These are phyloP conservation scores for Uropetala carovei DNA, from an alignment of 2,888 invertebrate species.

Conservation along the genomic window DNA sequence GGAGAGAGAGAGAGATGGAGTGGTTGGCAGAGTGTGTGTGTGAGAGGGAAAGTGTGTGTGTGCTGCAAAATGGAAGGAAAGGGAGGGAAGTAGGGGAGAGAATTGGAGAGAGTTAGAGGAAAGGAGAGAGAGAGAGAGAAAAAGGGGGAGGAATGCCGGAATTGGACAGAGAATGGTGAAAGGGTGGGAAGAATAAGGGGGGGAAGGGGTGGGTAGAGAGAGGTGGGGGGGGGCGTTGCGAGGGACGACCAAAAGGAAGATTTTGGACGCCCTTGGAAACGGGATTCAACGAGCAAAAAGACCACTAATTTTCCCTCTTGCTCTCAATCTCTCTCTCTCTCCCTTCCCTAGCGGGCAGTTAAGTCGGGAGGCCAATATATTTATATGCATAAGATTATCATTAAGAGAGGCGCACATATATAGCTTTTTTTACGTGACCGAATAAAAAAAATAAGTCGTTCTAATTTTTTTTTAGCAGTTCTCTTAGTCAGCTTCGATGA, in stretches of 20 bases:
- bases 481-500: neutral
- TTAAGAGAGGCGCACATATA: neutral
- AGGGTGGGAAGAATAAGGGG: neutral
- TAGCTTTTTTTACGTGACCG: neutral
- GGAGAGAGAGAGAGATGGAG: neutral
- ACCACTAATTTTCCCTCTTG: conserved; percentile 51
- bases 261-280: conserved; percentile 29
- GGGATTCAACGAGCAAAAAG: conserved; percentile 36
- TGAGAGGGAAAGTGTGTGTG: neutral
- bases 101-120: neutral
- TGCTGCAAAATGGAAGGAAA: neutral
- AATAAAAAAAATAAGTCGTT: neutral
- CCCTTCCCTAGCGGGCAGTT: conserved; percentile 41
- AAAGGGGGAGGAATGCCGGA: neutral
- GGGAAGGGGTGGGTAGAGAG: neutral
- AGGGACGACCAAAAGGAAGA: neutral
- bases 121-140: neutral
- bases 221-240: neutral
- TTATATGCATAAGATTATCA: conserved; percentile 62
- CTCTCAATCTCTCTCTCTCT: neutral
- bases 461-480: neutral
- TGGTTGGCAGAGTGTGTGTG: neutral
- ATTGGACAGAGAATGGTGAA: neutral
- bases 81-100: neutral
- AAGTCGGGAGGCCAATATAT: conserved; percentile 52